These are phyloP conservation scores for Lamellibrachia columna DNA, from an alignment of 2,888 invertebrate genomes.

Conservation along the genomic window DNA sequence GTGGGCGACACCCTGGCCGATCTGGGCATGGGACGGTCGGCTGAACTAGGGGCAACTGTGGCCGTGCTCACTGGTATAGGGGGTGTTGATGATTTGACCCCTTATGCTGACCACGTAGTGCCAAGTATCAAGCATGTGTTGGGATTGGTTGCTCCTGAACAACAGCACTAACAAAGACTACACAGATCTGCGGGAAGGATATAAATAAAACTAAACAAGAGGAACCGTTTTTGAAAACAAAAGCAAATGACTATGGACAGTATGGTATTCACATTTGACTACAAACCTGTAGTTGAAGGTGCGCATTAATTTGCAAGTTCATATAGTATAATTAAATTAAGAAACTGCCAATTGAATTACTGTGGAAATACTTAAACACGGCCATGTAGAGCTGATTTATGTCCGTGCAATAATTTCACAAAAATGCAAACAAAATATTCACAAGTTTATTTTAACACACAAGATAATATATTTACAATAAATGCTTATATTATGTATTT, in stretches of 20 bases:
- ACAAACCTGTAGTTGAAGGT: no score
- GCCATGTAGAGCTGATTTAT: background rate
- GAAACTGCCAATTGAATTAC: background rate
- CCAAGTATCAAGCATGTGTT: conserved; percentile 52
- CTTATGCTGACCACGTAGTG: conserved; percentile 54
- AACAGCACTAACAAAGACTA: background rate
- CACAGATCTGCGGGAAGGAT: no score
- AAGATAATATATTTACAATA: background rate
- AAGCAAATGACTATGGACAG: no score
- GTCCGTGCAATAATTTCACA: background rate
- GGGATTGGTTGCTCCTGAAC: conserved; percentile 32
- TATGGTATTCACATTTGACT: no score
- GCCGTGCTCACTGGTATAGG: conserved; percentile 65
- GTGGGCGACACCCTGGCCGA: conserved; percentile 67
- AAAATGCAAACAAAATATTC: background rate
- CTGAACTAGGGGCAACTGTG: conserved; percentile 63
- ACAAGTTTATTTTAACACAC: background rate
- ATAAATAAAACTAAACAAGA: no score
- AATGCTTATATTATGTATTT: background rate
- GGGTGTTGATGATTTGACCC: conserved; percentile 46
- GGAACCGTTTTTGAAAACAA: no score
- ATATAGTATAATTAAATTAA: background rate
- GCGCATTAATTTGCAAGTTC: no score
- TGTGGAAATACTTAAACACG: background rate
- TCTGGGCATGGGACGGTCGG: conserved; percentile 64